A percentile compares a stretch with the other conserved stretches of the same genome.
Evolutionary conservation across 92 coral and sea anemone species (phyloP).

Genomic region (Palythoa grandis): DNA sequence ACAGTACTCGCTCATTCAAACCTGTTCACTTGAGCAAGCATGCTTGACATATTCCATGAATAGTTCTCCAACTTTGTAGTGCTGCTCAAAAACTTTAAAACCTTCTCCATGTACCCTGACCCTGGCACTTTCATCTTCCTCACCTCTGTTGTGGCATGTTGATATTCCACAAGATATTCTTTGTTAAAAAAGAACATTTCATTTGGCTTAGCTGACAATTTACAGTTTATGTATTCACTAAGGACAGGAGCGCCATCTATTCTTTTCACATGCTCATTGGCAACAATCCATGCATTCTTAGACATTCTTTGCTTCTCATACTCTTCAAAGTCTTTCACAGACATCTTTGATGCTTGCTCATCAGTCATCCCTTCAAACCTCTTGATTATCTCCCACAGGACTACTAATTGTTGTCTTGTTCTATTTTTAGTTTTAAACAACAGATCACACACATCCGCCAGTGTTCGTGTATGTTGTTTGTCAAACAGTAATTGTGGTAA

Average conservation of each 20-base stretch:
- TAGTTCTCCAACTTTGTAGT: conserved; percentile 33
- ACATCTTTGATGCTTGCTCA: conserved; percentile 41
- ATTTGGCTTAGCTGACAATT: conserved; percentile 11
- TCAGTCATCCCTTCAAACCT: conserved; percentile 40
- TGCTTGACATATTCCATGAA: conserved; percentile 13
- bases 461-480: conserved; percentile 10
- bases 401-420: conserved; percentile 16
- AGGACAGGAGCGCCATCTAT: conserved; percentile 53
- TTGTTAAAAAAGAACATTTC: conserved; percentile 38
- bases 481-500: no score
- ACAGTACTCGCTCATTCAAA: conserved; percentile 8
- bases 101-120: conserved; percentile 19
- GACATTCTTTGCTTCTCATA: conserved; percentile 24
- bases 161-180: conserved; percentile 25
- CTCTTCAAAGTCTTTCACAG: conserved; percentile 44
- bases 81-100: conserved; percentile 25
- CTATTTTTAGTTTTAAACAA: neutral
- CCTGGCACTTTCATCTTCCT: conserved; percentile 29
- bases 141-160: conserved; percentile 25
- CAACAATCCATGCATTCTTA: conserved; percentile 45
- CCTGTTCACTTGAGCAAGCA: neutral
- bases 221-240: conserved; percentile 43
- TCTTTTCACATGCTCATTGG: conserved; percentile 31
- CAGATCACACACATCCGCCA: neutral
- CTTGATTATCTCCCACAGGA: conserved; percentile 26